Percentiles rank a stretch among this genome's conserved stretches.
phyloP scores from a whole-genome alignment of 1,140 invertebrate genomes.

The Tetramorium simillimum region DNA sequence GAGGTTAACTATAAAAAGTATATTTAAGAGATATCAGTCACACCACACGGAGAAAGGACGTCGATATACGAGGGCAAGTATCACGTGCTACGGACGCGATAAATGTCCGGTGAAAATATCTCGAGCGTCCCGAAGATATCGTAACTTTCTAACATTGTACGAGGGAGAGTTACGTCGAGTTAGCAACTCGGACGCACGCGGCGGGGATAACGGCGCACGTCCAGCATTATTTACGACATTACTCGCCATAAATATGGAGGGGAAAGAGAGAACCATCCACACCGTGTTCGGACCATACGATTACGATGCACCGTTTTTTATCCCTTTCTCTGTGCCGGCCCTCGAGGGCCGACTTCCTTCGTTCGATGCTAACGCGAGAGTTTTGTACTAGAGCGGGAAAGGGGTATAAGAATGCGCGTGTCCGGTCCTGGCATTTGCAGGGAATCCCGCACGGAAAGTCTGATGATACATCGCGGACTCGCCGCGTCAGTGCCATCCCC shows the following conservation, averaged over 20 bases:
- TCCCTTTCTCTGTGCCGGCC: background rate
- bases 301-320: slow-evolving; percentile 24
- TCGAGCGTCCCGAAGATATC: slow-evolving; percentile 38
- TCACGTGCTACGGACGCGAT: slow-evolving; percentile 40
- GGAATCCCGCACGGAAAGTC: slow-evolving; percentile 57
- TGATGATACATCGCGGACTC: slow-evolving; percentile 74
- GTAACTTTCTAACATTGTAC: slow-evolving; percentile 41
- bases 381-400: background rate
- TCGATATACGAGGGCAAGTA: background rate
- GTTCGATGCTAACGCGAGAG: background rate
- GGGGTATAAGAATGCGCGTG: slow-evolving; percentile 31
- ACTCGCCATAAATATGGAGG: slow-evolving; percentile 59
- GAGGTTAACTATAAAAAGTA: background rate
- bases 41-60: background rate
- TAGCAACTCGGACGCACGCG: slow-evolving; percentile 31
- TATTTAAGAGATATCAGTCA: background rate
- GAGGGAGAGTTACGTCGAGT: slow-evolving; percentile 30
- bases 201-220: slow-evolving; percentile 35
- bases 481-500: slow-evolving; percentile 56
- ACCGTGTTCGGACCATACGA: slow-evolving; percentile 36
- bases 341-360: slow-evolving; percentile 8
- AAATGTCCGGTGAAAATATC: slow-evolving; percentile 46
- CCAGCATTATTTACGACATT: slow-evolving; percentile 59
- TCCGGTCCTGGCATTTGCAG: slow-evolving; percentile 70
- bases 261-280: background rate